phyloP scores from a whole-genome alignment of 2,113 vertebrate species.

The Rhinoderma darwinii region DNA sequence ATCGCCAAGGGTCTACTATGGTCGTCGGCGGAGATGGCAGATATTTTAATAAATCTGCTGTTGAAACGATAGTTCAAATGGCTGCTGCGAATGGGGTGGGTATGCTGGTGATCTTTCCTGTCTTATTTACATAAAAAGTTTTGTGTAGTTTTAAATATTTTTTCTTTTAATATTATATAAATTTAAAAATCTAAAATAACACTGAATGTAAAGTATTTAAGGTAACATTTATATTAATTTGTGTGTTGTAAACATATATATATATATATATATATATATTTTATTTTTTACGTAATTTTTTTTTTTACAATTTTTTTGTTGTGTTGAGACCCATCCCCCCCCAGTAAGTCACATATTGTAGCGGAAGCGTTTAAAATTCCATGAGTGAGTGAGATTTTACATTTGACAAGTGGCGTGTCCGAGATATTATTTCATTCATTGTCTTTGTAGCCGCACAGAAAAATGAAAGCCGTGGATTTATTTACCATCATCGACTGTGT shows the following conservation, averaged over 20 bases:
- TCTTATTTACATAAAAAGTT: neutral
- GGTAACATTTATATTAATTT: no score
- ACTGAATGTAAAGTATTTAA: no score
- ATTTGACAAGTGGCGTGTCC: neutral
- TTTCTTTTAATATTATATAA: no score
- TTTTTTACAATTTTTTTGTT: no score
- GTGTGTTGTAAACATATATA: no score
- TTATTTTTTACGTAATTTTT: neutral
- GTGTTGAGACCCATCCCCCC: no score
- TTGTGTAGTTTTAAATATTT: neutral
- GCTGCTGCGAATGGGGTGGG: conserved; percentile 97
- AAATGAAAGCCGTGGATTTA: neutral
- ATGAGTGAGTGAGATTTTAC: conserved; percentile 22
- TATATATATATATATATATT: no score
- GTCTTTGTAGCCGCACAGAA: neutral
- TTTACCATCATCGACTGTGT: no score
- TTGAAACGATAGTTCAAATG: conserved; percentile 93
- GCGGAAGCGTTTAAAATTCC: conserved; percentile 19
- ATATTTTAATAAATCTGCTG: conserved; percentile 89
- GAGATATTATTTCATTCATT: no score
- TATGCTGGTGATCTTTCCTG: conserved; percentile 64
- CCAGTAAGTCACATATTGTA: neutral
- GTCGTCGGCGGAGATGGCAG: conserved; percentile 95
- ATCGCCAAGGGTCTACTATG: conserved; percentile 91
- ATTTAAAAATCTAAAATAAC: no score